These are phyloP conservation scores for Ibidorhyncha struthersii DNA, from an alignment of 2,113 vertebrate species.

Conservation along the genomic window DNA sequence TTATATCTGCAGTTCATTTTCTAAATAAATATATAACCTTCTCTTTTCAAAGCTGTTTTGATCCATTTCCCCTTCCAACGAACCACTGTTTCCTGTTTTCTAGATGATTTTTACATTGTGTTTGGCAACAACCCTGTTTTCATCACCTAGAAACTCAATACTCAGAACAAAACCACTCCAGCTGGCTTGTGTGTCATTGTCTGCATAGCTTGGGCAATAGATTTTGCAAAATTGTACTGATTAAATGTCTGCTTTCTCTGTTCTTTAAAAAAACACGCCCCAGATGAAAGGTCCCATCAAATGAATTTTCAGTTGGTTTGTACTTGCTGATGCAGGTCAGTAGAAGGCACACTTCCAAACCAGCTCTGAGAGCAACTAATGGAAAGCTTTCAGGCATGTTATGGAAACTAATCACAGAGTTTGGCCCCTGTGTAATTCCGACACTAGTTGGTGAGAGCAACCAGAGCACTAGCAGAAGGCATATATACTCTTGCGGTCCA, in stretches of 20 bases:
- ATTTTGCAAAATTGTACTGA: neutral
- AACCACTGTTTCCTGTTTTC: slow-evolving; percentile 65
- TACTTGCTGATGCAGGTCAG: neutral
- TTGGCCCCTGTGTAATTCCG: neutral
- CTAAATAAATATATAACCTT: neutral
- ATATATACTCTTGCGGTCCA: neutral
- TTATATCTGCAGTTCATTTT: neutral
- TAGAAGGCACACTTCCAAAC: neutral
- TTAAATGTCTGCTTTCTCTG: neutral
- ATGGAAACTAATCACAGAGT: neutral
- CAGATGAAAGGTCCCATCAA: neutral
- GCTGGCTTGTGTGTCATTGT: neutral
- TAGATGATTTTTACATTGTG: slow-evolving; percentile 38
- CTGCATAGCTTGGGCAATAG: neutral
- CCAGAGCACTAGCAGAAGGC: neutral
- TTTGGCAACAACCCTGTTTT: slow-evolving; percentile 63
- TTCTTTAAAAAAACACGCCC: neutral
- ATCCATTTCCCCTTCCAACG: neutral
- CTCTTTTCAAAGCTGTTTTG: neutral
- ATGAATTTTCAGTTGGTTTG: neutral
- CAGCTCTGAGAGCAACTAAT: accelerated
- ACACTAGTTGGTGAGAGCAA: neutral
- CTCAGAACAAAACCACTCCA: slow-evolving; percentile 19
- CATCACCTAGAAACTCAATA: slow-evolving; percentile 49
- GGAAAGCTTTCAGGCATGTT: neutral